Evolutionary conservation across 2,113 vertebrate species (phyloP), one percentile per base, ranked within the genome.

Genomic region (Cinclus mexicanus): DNA sequence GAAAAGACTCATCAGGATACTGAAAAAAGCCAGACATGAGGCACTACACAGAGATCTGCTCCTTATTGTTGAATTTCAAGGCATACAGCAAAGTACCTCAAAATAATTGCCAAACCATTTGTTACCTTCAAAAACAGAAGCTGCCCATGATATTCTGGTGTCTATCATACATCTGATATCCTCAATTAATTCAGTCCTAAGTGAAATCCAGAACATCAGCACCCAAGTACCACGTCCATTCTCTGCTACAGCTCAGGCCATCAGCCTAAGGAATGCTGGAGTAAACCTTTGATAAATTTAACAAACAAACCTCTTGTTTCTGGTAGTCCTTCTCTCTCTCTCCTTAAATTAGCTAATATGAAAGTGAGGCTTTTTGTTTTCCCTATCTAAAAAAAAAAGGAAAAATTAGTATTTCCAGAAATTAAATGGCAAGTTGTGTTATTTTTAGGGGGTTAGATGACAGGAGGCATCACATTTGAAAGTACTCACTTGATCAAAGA

Each of bases 401-500:
- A 68, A 88, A 96, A 97, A 92, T 0, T 5, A 83, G 94, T 89
- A 83, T 96, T 90, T 98, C 89, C 86, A 94, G 95, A 96, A 93
- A 97, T 95, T 95, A 97, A 97, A 95, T 89, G 87, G 93, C 93
- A 94, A 92, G 70, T 86, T 89, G 91, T 95, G 85, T 97, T 97
- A 97, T 97, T 97, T 97, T 97, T 95, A 97, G 96, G 94, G 94
- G 76, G 75, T 93, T 81, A 82, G 94, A 94, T 96, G 95, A 96
- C 94, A 97, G 89, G 94, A 97, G 92, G 89, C 91, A 96, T 93
- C 91, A 97, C 94, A 96, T 97, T 97, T 97, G 92, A 97, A 98
- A 96, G 93, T 96, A 63, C 89, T 97, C 94, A 94, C 95, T 97
- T 98, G 97, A 98, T 98, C 98, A 98, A 98, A 98, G 97, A 95